Percentiles rank a stretch among this genome's conserved stretches.
phyloP scores from a whole-genome alignment of 2,888 invertebrate species.

The Lasioglossum pauxillum region DNA sequence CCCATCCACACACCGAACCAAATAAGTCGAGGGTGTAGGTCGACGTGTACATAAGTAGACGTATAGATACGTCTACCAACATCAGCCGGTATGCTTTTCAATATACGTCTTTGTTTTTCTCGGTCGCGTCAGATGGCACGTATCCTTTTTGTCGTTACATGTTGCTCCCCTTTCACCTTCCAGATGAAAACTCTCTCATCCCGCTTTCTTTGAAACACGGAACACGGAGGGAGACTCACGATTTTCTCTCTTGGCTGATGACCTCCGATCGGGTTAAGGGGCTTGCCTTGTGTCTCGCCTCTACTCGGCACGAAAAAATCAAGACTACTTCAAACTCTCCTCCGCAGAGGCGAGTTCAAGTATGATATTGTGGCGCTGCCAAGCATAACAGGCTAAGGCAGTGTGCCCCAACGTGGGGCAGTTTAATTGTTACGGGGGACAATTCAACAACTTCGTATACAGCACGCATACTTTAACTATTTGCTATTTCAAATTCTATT shows the following conservation, averaged over 20 bases:
- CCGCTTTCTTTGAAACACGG: background rate
- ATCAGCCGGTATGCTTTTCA: slow-evolving; percentile 47
- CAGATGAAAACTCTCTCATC: slow-evolving; percentile 31
- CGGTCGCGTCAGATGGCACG: slow-evolving; percentile 45
- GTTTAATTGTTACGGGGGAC: too few relatives aligned
- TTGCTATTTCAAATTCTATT: too few relatives aligned
- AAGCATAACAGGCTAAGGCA: too few relatives aligned
- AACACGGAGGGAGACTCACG: background rate
- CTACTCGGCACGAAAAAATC: background rate
- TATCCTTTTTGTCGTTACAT: slow-evolving; percentile 32
- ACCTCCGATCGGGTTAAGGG: slow-evolving; percentile 22
- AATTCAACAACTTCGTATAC: too few relatives aligned
- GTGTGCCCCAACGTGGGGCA: too few relatives aligned
- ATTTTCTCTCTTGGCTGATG: slow-evolving; percentile 8
- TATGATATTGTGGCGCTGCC: too few relatives aligned
- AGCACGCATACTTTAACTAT: too few relatives aligned
- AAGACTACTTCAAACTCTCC: background rate
- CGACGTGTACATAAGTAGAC: slow-evolving; percentile 42
- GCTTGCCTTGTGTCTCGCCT: background rate
- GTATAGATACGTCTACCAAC: slow-evolving; percentile 43
- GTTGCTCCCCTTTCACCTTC: slow-evolving; percentile 22
- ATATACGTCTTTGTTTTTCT: slow-evolving; percentile 55
- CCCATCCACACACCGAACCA: slow-evolving; percentile 47
- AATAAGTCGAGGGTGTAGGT: slow-evolving; percentile 55
- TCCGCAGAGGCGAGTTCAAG: background rate